Conservation (phyloP, 2,888 invertebrate species). For the Phasia obesa region DNA sequence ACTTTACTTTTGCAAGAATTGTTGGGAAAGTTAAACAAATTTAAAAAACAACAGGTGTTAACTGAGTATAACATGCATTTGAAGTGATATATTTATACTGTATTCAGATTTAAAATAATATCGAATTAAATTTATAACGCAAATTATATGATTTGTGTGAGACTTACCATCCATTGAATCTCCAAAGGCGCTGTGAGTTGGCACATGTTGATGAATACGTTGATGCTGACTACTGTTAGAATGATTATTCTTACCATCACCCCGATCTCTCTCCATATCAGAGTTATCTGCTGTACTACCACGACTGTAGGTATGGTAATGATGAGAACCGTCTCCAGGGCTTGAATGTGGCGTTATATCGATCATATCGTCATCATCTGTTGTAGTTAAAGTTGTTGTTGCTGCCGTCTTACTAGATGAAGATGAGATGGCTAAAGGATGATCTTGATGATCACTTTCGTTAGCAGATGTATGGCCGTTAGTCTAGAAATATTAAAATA, state of each 20-base stretch:
- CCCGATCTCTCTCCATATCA: slow-evolving; percentile 78
- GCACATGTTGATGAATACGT: slow-evolving; percentile 78
- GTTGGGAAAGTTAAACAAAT: no score
- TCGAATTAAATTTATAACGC: neutral
- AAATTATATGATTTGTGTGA: neutral
- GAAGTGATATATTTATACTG: no score
- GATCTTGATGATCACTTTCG: slow-evolving; percentile 73
- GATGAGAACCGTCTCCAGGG: slow-evolving; percentile 77
- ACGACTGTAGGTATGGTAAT: slow-evolving; percentile 74
- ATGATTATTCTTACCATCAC: slow-evolving; percentile 75
- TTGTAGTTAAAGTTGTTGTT: slow-evolving; percentile 77
- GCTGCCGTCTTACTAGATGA: slow-evolving; percentile 65
- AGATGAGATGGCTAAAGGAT: slow-evolving; percentile 77
- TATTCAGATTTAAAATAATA: no score
- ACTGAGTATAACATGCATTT: no score
- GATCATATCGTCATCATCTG: slow-evolving; percentile 86
- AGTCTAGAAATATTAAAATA: slow-evolving; percentile 73
- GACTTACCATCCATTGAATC: slow-evolving; percentile 78
- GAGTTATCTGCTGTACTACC: slow-evolving; percentile 76
- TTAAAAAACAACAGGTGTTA: no score
- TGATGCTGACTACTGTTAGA: slow-evolving; percentile 69
- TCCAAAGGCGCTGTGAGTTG: slow-evolving; percentile 82
- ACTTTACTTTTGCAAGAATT: no score
- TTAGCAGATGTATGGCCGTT: slow-evolving; percentile 78
- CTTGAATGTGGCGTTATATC: slow-evolving; percentile 85